Evolutionary conservation across 2,113 vertebrate genomes (phyloP).

Genomic region (Cryptotis parvus): DNA sequence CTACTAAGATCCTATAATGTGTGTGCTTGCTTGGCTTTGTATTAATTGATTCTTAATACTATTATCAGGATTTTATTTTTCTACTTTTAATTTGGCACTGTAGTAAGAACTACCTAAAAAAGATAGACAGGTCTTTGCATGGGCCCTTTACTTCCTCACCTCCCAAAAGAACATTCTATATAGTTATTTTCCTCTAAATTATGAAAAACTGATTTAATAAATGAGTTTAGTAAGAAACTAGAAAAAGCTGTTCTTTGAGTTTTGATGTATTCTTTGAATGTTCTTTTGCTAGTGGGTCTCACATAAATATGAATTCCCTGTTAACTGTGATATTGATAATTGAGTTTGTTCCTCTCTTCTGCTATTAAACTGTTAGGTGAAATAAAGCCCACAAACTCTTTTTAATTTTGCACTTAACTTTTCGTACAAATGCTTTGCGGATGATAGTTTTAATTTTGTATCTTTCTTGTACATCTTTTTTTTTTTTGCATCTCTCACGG

Average conservation of each 20-base stretch:
- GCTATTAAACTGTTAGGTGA: conserved; percentile 24
- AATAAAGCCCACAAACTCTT: conserved; percentile 2
- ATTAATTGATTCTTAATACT: no score
- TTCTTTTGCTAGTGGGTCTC: conserved; percentile 17
- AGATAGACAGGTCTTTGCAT: background rate
- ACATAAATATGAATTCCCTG: background rate
- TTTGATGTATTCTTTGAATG: background rate
- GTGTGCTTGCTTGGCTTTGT: no score
- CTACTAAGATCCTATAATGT: background rate
- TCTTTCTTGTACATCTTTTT: conserved; percentile 54
- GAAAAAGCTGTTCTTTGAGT: background rate
- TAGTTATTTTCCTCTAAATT: conserved; percentile 15
- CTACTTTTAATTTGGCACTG: conserved; percentile 5
- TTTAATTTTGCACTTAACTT: background rate
- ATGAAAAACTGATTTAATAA: conserved; percentile 44
- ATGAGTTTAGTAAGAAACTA: background rate
- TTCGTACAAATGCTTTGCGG: background rate
- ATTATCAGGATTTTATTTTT: no score
- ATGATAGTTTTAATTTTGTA: conserved; percentile 32
- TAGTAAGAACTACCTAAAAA: conserved; percentile 12
- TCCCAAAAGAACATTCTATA: background rate
- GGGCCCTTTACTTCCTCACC: no score
- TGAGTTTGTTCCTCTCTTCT: conserved; percentile 12
- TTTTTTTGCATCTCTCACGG: background rate
- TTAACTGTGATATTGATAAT: conserved; percentile 42